Evolutionary conservation across 2,888 invertebrate species (phyloP), one percentile per base, ranked within the genome.

Genomic region (Hypercompe scribonia): DNA sequence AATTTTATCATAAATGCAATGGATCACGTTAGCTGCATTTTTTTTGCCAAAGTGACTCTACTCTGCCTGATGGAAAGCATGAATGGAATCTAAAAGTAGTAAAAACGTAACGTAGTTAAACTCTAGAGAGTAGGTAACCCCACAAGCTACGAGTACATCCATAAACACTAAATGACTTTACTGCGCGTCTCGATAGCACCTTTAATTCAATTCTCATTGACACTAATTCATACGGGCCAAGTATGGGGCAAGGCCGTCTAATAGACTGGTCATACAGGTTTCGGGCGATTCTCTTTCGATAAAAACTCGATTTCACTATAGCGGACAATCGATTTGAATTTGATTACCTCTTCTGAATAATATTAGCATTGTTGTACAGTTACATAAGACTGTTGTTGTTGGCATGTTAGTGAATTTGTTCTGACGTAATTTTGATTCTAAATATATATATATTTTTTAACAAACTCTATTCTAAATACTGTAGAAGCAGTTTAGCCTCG

Each of bases 181-280:
- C n/a, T 46, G 65, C 58, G 50, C 58, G 58, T 79, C 77, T 77
- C 76, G 77, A 76, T 81, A 70, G 72, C 70, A 70, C 67, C 64
- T 77, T 75, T 81, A 80, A 84, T 84, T 84, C 65, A 80, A 85
- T 86, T 85, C 78, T 77, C 88, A 88, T 88, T 88, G 88, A 86
- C 88, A 87, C 81, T 82, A 82, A 87, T 88, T 84, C 78, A 68
- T 21, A 31, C 77, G 34, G 79, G 84, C 73, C 82, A 84, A 84
- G 77, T 80, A 65, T 79, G 77, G 84, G 78, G 77, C 88, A 88
- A 88, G 88, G 88, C 74, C 84, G 70, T 71, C 82, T 78, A 78
- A 76, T 74, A 42, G 58, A 75, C 73, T 69, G 42, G 71, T 70
- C 72, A 58, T 33, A 73, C 73, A 54, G 64, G 67, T 78, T 79